Evolutionary conservation across 1,140 invertebrate species (phyloP).

Genomic region (Atta cephalotes): DNA sequence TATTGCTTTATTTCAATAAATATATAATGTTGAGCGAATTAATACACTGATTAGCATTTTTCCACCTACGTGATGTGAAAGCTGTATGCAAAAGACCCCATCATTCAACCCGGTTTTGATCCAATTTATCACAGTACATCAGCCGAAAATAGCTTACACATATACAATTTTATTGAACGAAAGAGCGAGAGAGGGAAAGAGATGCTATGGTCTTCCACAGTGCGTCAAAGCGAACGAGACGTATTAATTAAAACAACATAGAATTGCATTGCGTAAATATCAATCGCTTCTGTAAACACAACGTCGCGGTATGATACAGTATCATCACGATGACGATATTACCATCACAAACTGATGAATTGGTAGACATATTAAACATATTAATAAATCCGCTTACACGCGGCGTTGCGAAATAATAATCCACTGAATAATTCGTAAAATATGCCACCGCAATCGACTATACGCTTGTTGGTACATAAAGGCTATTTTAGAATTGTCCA

Average conservation of each 20-base stretch:
- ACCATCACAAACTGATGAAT: conserved; percentile 59
- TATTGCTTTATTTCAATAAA: not conserved
- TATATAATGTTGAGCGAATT: not conserved
- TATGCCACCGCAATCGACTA: conserved; percentile 67
- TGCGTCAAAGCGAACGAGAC: conserved; percentile 51
- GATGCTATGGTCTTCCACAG: conserved; percentile 61
- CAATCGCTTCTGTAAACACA: conserved; percentile 39
- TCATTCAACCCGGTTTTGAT: conserved; percentile 19
- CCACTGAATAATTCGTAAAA: conserved; percentile 72
- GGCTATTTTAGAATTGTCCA: conserved; percentile 6
- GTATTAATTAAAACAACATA: conserved; percentile 65
- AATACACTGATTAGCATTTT: conserved; percentile 39
- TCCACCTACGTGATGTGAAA: conserved; percentile 10
- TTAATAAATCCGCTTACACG: conserved; percentile 68
- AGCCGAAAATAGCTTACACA: conserved; percentile 41
- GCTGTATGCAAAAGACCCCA: not conserved
- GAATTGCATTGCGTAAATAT: conserved; percentile 59
- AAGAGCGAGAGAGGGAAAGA: not conserved
- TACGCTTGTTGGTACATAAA: conserved; percentile 49
- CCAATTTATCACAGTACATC: conserved; percentile 37
- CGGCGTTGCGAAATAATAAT: conserved; percentile 72
- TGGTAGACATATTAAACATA: conserved; percentile 57
- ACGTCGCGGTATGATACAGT: conserved; percentile 30
- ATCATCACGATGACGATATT: conserved; percentile 46
- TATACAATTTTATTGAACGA: conserved; percentile 39